phyloP scores from a whole-genome alignment of 2,113 vertebrate species.

The Gavia stellata region DNA sequence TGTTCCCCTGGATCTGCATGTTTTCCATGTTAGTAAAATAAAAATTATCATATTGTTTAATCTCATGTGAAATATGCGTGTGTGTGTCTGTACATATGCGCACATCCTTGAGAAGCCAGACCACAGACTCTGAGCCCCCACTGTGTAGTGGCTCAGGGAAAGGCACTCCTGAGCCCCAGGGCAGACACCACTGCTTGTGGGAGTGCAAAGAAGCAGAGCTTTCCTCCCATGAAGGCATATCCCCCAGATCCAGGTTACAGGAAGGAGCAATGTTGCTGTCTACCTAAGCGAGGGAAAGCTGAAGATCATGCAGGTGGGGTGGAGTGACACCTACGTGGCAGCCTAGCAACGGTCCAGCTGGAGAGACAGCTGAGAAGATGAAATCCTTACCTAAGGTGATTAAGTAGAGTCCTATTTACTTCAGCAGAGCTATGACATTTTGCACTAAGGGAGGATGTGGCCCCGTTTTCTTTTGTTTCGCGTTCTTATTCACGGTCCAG shows the following conservation, averaged over 20 bases:
- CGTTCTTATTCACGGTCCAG: not conserved
- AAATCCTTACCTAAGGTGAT: constrained; percentile 30
- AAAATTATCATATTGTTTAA: not conserved
- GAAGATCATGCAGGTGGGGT: not conserved
- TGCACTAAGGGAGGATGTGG: not conserved
- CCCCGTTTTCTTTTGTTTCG: not conserved
- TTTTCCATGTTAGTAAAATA: not conserved
- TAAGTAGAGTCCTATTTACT: not conserved
- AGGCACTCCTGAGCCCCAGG: not conserved
- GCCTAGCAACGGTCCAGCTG: not conserved
- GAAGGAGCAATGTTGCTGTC: not conserved
- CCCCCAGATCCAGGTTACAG: not conserved
- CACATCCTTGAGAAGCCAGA: not conserved
- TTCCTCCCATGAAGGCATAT: not conserved
- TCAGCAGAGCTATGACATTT: not conserved
- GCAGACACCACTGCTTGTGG: not conserved
- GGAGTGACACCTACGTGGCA: not conserved
- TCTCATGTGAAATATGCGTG: not conserved
- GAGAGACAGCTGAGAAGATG: not conserved
- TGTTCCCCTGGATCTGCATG: not conserved
- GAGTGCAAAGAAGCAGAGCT: not conserved
- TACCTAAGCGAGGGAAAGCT: not conserved
- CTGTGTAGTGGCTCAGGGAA: not conserved
- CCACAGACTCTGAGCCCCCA: too few relatives aligned
- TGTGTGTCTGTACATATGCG: rapidly evolving